These are phyloP conservation scores for Battus philenor DNA, from an alignment of 1,140 invertebrate species.

Conservation along the genomic window DNA sequence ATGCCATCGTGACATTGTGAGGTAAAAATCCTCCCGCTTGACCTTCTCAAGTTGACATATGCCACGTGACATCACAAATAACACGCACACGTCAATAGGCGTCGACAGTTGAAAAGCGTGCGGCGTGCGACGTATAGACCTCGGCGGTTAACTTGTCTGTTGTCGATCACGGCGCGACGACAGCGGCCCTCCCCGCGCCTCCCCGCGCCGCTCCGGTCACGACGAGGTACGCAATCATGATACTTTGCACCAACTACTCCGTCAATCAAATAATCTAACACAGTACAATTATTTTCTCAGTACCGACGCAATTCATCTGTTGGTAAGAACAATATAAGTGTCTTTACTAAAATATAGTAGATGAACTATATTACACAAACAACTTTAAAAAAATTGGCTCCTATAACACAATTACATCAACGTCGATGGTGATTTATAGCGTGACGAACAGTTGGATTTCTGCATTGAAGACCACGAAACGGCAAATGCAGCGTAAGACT, in stretches of 20 bases:
- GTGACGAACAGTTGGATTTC: no score
- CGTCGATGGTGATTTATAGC: no score
- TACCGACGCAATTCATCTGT: not conserved
- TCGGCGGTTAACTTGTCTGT: constrained; percentile 34
- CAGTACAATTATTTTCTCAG: constrained; percentile 10
- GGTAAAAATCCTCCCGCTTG: no score
- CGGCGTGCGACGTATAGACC: constrained; percentile 5
- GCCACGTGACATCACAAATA: not conserved
- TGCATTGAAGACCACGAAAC: no score
- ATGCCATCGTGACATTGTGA: no score
- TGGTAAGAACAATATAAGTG: no score
- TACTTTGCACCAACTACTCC: constrained; percentile 34
- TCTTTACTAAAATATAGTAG: no score
- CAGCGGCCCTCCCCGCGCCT: constrained; percentile 43
- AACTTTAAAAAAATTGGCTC: no score
- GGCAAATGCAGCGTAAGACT: no score
- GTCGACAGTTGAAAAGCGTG: constrained; percentile 19
- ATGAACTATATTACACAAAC: no score
- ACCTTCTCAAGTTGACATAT: no score
- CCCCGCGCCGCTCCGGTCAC: constrained; percentile 33
- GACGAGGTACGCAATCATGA: constrained; percentile 25
- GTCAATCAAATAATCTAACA: constrained; percentile 29
- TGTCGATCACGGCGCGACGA: constrained; percentile 32
- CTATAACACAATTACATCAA: no score
- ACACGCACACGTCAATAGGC: constrained; percentile 8